phyloP scores from a whole-genome alignment of 2,113 vertebrate genomes.

The Poeciliopsis retropinna region DNA sequence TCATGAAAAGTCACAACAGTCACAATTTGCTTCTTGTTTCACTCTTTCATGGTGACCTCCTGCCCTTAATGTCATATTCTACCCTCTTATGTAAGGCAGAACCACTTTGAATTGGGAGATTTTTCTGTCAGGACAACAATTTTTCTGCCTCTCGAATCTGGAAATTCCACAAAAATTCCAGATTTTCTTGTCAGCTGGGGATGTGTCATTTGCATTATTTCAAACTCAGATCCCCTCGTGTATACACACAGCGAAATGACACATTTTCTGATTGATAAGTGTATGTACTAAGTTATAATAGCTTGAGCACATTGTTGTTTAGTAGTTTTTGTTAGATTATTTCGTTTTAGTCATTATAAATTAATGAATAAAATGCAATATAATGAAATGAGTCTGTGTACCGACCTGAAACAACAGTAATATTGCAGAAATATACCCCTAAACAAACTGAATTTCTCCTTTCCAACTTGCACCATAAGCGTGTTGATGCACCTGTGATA shows the following conservation, averaged over 20 bases:
- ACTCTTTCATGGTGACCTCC: neutral
- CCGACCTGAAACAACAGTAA: neutral
- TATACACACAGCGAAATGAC: too few species aligned
- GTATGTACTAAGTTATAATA: neutral
- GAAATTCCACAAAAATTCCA: slow-evolving; percentile 44
- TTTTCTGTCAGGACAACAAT: neutral
- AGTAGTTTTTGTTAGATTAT: neutral
- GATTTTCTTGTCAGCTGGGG: slow-evolving; percentile 5
- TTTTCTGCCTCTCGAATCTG: neutral
- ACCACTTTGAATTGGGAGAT: neutral
- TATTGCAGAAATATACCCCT: neutral
- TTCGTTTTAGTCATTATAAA: neutral
- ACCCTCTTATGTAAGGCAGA: slow-evolving; percentile 1
- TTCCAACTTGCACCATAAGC: slow-evolving; percentile 38
- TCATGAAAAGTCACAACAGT: neutral
- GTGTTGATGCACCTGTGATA: slow-evolving; percentile 38
- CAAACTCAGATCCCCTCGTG: neutral
- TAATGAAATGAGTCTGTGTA: neutral
- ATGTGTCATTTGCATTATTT: slow-evolving; percentile 10
- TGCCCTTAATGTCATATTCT: neutral
- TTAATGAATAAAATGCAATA: neutral
- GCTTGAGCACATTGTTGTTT: neutral
- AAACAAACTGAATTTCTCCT: neutral
- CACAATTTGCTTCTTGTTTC: neutral
- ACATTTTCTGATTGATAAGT: too few species aligned